phyloP scores from a whole-genome alignment of 2,888 invertebrate species.

The Dynastes tityus region DNA sequence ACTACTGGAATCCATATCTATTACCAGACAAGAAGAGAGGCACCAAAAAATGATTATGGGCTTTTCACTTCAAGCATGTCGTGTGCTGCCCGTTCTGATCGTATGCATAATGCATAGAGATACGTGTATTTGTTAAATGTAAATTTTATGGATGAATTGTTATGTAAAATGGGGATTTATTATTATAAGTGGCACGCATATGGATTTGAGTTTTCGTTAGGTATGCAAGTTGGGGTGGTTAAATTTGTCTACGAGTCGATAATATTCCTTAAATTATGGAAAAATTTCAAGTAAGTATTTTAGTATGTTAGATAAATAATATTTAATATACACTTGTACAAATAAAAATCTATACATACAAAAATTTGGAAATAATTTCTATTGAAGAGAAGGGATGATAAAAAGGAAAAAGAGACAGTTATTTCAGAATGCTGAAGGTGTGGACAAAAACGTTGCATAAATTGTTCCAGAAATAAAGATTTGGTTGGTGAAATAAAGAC shows the following conservation, averaged over 20 bases:
- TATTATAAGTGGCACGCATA: conserved; percentile 43
- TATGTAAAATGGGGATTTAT: conserved; percentile 39
- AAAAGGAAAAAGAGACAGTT: no score
- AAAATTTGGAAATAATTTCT: no score
- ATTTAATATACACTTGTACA: background rate
- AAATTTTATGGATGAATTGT: conserved; percentile 47
- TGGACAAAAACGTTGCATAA: no score
- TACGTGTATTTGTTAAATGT: conserved; percentile 45
- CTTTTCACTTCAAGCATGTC: conserved; percentile 37
- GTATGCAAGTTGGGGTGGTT: background rate
- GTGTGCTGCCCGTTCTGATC: conserved; percentile 43
- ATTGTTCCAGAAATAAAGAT: no score
- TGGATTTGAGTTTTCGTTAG: conserved; percentile 5
- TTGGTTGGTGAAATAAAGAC: no score
- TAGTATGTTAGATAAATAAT: background rate
- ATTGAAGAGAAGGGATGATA: no score
- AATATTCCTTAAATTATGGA: conserved; percentile 15
- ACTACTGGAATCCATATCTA: background rate
- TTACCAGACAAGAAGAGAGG: background rate
- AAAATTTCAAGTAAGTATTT: conserved; percentile 8
- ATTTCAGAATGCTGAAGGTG: no score
- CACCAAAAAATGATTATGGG: conserved; percentile 45
- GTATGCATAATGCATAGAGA: conserved; percentile 47
- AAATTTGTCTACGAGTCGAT: conserved; percentile 6
- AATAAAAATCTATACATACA: no score